Percentiles rank a stretch among this genome's conserved stretches.
These are phyloP conservation scores for Chroicocephalus ridibundus DNA, from an alignment of 2,113 vertebrate species.

Conservation along the genomic window DNA sequence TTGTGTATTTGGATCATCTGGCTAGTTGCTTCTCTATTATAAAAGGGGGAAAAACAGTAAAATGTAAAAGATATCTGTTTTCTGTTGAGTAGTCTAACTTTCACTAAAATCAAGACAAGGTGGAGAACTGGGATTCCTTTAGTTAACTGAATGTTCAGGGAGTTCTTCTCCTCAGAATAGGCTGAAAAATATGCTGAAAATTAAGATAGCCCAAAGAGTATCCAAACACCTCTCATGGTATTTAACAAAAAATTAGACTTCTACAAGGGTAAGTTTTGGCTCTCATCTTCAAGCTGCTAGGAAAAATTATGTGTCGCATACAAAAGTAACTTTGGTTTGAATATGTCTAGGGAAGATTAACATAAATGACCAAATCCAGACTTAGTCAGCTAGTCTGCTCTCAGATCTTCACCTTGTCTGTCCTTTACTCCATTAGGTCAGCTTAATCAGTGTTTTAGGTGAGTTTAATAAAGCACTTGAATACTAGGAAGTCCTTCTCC, in stretches of 20 bases:
- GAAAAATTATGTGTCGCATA: not conserved
- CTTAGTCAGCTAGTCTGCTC: not conserved
- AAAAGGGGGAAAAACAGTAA: not conserved
- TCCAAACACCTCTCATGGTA: not conserved
- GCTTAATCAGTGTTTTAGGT: not conserved
- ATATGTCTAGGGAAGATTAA: not conserved
- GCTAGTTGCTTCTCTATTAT: not conserved
- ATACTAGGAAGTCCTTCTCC: not conserved
- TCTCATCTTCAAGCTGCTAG: not conserved
- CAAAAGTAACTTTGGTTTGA: not conserved
- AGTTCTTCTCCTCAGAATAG: not conserved
- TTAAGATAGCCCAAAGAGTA: not conserved
- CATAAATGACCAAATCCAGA: not conserved
- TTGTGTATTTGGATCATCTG: not conserved
- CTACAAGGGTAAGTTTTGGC: not conserved
- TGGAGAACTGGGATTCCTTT: not conserved
- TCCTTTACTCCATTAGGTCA: not conserved
- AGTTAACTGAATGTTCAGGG: not conserved
- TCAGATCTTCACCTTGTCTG: not conserved
- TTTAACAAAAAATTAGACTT: not conserved
- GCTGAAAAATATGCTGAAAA: not conserved
- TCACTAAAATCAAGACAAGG: not conserved
- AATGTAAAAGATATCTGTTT: not conserved
- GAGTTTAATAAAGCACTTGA: not conserved
- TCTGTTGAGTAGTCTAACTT: not conserved